Conservation (phyloP, 2,113 vertebrate genomes). For the Otocyon megalotis region DNA sequence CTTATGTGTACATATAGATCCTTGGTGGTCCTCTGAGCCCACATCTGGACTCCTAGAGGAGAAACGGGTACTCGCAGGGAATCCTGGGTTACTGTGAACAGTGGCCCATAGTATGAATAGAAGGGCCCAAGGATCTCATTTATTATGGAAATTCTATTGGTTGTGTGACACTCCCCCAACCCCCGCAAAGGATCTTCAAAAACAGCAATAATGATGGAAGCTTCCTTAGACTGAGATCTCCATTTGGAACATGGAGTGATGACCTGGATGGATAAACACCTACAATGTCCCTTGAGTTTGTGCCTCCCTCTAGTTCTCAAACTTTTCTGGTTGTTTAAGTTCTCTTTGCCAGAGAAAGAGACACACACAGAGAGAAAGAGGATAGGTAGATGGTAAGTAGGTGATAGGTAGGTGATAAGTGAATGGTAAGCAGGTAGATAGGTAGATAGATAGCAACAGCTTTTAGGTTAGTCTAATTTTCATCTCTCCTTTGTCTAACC, state of each 20-base stretch:
- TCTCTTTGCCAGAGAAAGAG: background rate
- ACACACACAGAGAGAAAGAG: too few species aligned
- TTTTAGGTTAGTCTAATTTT: constrained; percentile 37
- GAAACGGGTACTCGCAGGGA: background rate
- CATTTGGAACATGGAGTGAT: background rate
- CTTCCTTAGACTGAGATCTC: background rate
- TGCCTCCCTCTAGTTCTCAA: background rate
- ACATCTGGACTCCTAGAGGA: background rate
- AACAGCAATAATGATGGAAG: background rate
- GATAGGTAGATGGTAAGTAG: background rate
- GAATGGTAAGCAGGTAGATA: background rate
- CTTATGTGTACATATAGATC: background rate
- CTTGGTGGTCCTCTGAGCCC: background rate
- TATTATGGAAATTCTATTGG: background rate
- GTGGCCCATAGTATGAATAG: background rate
- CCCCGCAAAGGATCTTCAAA: background rate
- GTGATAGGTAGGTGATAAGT: background rate
- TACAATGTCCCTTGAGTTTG: background rate
- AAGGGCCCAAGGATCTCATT: background rate
- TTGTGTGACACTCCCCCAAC: background rate
- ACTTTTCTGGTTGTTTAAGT: background rate
- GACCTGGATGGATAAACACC: background rate
- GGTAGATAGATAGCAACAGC: background rate
- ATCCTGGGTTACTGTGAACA: background rate
- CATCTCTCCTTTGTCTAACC: background rate